Evolutionary conservation across 2,888 invertebrate species (phyloP), one percentile per base, ranked within the genome.

Genomic region (Aricia artaxerxes): DNA sequence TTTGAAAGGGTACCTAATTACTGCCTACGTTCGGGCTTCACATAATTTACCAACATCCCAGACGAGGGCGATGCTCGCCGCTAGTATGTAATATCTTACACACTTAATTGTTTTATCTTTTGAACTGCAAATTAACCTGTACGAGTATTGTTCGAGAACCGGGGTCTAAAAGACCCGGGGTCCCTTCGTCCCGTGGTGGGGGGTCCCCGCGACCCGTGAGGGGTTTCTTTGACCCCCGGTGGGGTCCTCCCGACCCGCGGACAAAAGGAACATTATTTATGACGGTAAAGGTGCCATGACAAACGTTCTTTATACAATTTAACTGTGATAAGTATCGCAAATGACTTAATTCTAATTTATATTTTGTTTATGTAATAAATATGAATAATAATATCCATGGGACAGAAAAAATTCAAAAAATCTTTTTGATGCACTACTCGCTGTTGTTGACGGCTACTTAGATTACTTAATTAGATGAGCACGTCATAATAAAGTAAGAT

Each of bases 221-320:
- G 69, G 35, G 38, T 69, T 31, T 38, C 35, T 16, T 4, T 5
- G 5, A 69, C 35, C 69, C 69, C 13, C 13, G 5, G 16, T 13
- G 69, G 69, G 69, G 69, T 69, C 38, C 2, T 35, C 1, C 5
- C 69, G 38, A 38, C 53, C 61, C 60, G 61, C 60, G 61, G 31
- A 78, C 78, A 81, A 82, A 69, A 78, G 81, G 81, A 80, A 81
- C 80, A 80, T 80, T 81, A 82, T 82, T 82, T 82, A 82, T 82
- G 80, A 82, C 81, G 82, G 82, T 82, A 78, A 79, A 80, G 78
- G 78, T 80, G 79, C 73, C 80, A 81, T 81, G 82, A 81, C 81
- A 81, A 82, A 80, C 82, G 81, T 75, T 75, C 79, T 79, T 75
- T 79, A 44, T 79, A 44, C 79, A 75, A 79, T 75, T 79, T 79